Percentiles rank a stretch among this genome's conserved stretches.
Evolutionary conservation across 2,113 vertebrate genomes (phyloP).

Genomic region (Corydoras maculifer): DNA sequence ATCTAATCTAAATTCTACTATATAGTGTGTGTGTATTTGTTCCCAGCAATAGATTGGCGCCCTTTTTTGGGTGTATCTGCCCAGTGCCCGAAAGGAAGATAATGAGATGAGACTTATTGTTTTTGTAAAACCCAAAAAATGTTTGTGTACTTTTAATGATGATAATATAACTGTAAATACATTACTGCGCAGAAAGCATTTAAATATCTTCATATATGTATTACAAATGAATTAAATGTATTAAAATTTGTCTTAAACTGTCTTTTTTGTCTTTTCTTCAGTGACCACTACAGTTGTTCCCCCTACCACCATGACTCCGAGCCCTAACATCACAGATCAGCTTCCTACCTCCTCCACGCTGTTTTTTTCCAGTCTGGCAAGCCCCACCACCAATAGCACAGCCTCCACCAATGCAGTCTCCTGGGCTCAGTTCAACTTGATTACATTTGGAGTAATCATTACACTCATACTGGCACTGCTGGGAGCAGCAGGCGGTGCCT

Average conservation of each 20-base stretch:
- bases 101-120: too few species aligned
- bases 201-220: too few species aligned
- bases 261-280: slow-evolving; percentile 7
- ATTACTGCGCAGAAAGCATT: too few species aligned
- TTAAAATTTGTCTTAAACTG: not conserved
- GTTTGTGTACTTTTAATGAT: too few species aligned
- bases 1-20: too few species aligned
- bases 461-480: slow-evolving; percentile 73
- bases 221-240: not conserved
- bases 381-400: slow-evolving; percentile 66
- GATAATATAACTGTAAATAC: too few species aligned
- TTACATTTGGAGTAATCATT: slow-evolving; percentile 78
- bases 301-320: slow-evolving; percentile 59
- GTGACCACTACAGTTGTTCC: slow-evolving; percentile 21
- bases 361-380: slow-evolving; percentile 54
- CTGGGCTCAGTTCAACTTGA: slow-evolving; percentile 83
- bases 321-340: slow-evolving; percentile 53
- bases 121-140: too few species aligned
- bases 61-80: too few species aligned
- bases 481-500: slow-evolving; percentile 76
- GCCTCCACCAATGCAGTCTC: slow-evolving; percentile 66
- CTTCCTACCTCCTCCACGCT: slow-evolving; percentile 46
- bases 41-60: too few species aligned
- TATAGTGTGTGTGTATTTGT: too few species aligned
- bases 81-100: too few species aligned